Evolutionary conservation across 2,888 invertebrate species (phyloP).

Genomic region (Phragmatobia fuliginosa): DNA sequence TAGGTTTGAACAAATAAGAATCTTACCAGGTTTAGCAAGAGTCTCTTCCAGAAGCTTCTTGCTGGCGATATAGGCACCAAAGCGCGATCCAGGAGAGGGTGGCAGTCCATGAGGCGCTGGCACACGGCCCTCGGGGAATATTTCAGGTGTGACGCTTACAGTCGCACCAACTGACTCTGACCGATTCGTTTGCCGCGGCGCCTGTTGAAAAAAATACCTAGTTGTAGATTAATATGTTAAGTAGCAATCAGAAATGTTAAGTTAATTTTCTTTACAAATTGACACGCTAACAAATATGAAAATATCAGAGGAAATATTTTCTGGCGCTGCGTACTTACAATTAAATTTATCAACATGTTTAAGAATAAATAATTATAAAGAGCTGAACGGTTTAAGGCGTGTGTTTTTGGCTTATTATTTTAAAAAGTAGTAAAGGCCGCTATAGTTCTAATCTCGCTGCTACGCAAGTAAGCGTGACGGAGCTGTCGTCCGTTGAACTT

Average conservation of each 20-base stretch:
- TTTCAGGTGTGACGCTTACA: conserved; percentile 58
- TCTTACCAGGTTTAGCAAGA: conserved; percentile 85
- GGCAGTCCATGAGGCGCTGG: conserved; percentile 79
- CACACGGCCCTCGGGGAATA: conserved; percentile 75
- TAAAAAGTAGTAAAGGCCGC: conserved; percentile 40
- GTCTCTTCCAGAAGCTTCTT: conserved; percentile 90
- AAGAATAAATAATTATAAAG: conserved; percentile 50
- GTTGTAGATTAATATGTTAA: background rate
- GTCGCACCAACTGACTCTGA: conserved; percentile 74
- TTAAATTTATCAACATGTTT: conserved; percentile 60
- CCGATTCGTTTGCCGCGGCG: conserved; percentile 72
- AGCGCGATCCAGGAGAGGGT: conserved; percentile 72
- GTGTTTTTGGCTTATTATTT: conserved; percentile 26
- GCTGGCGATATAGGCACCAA: conserved; percentile 84
- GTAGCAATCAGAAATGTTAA: background rate
- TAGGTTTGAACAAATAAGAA: background rate
- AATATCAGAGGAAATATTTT: background rate
- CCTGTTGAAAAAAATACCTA: conserved; percentile 61
- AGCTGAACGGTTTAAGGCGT: conserved; percentile 34
- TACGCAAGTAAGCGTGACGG: conserved; percentile 70
- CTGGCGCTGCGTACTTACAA: conserved; percentile 44
- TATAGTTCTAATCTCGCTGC: conserved; percentile 61
- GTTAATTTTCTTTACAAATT: background rate
- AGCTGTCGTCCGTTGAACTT: conserved; percentile 76
- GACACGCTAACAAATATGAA: background rate